Evolutionary conservation across 2,113 vertebrate genomes (phyloP).

Genomic region (Otolemur garnettii): DNA sequence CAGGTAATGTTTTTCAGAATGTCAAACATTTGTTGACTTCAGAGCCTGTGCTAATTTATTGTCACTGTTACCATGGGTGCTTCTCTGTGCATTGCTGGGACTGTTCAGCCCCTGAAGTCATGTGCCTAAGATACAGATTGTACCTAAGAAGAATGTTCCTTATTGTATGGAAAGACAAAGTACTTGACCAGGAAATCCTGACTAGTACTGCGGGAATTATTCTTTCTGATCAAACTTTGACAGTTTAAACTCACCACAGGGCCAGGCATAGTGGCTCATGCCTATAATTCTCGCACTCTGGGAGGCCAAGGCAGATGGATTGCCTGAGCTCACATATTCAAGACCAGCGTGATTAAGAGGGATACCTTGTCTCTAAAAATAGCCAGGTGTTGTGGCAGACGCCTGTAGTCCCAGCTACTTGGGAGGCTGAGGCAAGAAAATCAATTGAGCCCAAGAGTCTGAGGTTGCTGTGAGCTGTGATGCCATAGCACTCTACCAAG

Average conservation of each 20-base stretch:
- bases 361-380: no score
- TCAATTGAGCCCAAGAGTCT: no score
- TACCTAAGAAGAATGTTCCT: not conserved
- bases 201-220: not conserved
- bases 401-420: no score
- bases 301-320: no score
- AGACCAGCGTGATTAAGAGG: no score
- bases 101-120: not conserved
- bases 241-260: not conserved
- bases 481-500: no score
- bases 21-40: slow-evolving; percentile 15
- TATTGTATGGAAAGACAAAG: not conserved
- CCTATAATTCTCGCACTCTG: no score
- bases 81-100: not conserved
- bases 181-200: slow-evolving; percentile 33
- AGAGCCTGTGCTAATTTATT: not conserved
- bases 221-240: not conserved
- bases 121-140: not conserved
- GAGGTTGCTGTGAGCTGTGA: no score
- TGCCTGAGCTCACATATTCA: no score
- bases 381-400: no score
- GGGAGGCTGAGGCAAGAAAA: no score
- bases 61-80: not conserved
- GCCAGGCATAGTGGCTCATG: not conserved
- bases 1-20: not conserved